phyloP scores from a whole-genome alignment of 2,797 vertebrate species.

The Sebastes reedi region DNA sequence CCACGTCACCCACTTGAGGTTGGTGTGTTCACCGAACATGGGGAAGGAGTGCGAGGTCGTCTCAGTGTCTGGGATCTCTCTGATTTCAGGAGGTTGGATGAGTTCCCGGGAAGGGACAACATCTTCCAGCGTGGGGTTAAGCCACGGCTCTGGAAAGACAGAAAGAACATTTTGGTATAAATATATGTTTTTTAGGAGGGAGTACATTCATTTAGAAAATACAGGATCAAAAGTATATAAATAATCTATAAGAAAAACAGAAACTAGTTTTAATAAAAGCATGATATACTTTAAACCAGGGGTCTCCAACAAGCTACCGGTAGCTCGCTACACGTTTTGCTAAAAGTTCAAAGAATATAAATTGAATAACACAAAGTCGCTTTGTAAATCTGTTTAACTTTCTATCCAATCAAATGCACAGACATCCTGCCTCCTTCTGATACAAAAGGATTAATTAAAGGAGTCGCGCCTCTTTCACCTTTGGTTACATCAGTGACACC shows the following conservation, averaged over 20 bases:
- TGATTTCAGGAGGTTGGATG: constrained; percentile 12
- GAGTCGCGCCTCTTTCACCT: too few species aligned
- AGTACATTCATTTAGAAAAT: neutral
- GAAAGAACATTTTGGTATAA: neutral
- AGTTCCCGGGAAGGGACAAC: constrained; percentile 63
- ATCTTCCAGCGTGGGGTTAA: constrained; percentile 64
- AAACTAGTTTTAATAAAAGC: neutral
- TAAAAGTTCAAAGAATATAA: too few species aligned
- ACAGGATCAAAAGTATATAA: neutral
- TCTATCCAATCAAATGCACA: too few species aligned
- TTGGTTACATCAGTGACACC: too few species aligned
- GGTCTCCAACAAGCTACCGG: too few species aligned
- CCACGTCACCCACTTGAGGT: constrained; percentile 79
- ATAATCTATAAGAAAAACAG: neutral
- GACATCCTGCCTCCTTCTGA: too few species aligned
- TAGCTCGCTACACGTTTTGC: too few species aligned
- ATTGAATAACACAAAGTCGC: too few species aligned
- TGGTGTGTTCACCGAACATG: constrained; percentile 74
- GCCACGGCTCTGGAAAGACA: constrained; percentile 41
- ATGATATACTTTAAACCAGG: neutral
- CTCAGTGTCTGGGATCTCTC: constrained; percentile 13
- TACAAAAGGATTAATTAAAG: too few species aligned
- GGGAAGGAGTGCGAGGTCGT: constrained; percentile 27
- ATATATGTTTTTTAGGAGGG: neutral
- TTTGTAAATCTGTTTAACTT: too few species aligned